Evolutionary conservation across 1,140 invertebrate genomes (phyloP).

Genomic region (Subanguina moxae): DNA sequence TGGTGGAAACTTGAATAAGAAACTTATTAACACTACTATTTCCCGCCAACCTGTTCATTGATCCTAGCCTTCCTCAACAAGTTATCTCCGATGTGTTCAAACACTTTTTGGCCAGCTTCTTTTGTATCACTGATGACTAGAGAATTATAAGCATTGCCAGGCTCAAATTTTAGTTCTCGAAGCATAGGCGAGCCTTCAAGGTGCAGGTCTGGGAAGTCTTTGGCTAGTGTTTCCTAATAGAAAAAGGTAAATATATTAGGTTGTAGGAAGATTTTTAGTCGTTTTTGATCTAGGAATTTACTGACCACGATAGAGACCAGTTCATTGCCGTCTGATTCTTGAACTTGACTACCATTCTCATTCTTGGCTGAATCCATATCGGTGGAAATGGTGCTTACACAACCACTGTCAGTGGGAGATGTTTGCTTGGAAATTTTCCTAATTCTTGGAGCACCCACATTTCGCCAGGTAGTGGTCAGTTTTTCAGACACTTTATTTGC

Average conservation of each 20-base stretch:
- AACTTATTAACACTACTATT: too few relatives aligned
- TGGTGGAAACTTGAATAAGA: too few relatives aligned
- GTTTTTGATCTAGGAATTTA: neutral
- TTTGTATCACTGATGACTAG: conserved; percentile 74
- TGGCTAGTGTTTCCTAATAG: conserved; percentile 14
- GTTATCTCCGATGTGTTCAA: conserved; percentile 61
- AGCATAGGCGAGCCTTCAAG: conserved; percentile 39
- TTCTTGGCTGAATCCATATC: too few relatives aligned
- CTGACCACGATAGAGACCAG: conserved; percentile 3
- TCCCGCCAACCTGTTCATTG: conserved; percentile 60
- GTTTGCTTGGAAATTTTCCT: neutral
- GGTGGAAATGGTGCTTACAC: neutral
- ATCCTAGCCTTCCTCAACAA: conserved; percentile 59
- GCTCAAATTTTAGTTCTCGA: conserved; percentile 59
- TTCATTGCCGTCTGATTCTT: neutral
- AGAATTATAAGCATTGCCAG: conserved; percentile 66
- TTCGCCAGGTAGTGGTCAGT: conserved; percentile 22
- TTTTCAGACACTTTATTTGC: conserved; percentile 45
- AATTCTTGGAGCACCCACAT: conserved; percentile 16
- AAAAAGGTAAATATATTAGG: neutral
- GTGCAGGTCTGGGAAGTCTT: conserved; percentile 59
- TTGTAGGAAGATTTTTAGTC: too few relatives aligned
- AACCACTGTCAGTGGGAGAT: neutral
- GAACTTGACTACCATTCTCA: too few relatives aligned
- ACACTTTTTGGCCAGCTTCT: conserved; percentile 73